Conservation (phyloP, 1,140 invertebrate genomes). For the Chymomyza costata region DNA sequence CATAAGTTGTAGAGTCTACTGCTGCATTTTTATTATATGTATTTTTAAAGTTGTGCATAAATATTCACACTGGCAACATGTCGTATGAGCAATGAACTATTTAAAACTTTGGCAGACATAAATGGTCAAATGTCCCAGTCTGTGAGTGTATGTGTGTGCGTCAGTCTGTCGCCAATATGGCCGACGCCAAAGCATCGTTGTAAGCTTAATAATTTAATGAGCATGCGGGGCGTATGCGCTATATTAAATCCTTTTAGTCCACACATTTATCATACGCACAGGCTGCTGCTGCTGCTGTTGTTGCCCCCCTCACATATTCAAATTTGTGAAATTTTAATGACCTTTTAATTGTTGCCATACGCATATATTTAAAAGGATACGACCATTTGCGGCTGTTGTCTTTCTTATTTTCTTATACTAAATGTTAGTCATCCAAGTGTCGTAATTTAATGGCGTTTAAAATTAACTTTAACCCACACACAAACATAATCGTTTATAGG, state of each 20-base stretch:
- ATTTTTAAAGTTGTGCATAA: too few species aligned
- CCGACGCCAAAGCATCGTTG: constrained; percentile 11
- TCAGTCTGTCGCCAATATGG: constrained; percentile 10
- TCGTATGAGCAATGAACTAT: constrained; percentile 35
- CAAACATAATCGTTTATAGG: too few species aligned
- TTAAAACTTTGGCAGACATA: constrained; percentile 11
- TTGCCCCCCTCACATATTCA: constrained; percentile 3
- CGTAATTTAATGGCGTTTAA: too few species aligned
- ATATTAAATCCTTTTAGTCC: constrained; percentile 56
- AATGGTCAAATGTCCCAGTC: too few species aligned
- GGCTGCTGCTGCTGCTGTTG: constrained; percentile 7
- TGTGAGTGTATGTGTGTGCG: too few species aligned
- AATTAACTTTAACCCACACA: too few species aligned
- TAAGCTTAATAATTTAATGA: constrained; percentile 64
- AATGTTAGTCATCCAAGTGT: too few species aligned
- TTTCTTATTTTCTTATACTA: too few species aligned
- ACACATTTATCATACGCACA: constrained; percentile 59
- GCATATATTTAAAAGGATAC: too few species aligned
- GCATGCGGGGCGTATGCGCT: constrained; percentile 22
- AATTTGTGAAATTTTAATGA: constrained; percentile 47
- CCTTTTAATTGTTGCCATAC: constrained; percentile 63
- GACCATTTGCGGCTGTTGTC: too few species aligned
- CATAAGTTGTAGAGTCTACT: too few species aligned
- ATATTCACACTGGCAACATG: constrained; percentile 33
- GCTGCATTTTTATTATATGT: constrained; percentile 42